Evolutionary conservation across 2,797 vertebrate genomes (phyloP), one percentile per base, ranked within the genome.

Genomic region (Bradypodion ventrale): DNA sequence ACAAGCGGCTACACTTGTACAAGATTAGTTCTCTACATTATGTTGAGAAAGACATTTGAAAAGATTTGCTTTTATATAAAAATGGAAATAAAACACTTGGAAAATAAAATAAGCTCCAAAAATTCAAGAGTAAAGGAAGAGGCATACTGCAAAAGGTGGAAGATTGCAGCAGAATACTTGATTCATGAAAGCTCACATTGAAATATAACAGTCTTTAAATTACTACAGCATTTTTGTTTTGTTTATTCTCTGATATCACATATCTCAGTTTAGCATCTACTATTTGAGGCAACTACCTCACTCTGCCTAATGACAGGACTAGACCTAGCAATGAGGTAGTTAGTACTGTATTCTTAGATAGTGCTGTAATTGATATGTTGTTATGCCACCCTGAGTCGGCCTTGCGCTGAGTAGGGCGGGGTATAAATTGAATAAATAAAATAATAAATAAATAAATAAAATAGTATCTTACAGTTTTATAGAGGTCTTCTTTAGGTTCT

Each of bases 11-110:
- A n/a, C n/a, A n/a, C n/a, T n/a, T 76, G 65, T 35, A 74, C 29
- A 80, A 7, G 76, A 74, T 84, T 74, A 49, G 37, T 60, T 37
- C n/a, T 66, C 35, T 66, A 73, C 60, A 40, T 62, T 46, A 74
- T 46, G 52, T 19, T 80, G 84, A 75, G n/a, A 68, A 80, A 44
- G 59, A 27, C 5, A 37, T 35, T 60, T 77, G 68, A 60, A 59
- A 66, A n/a, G 35, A n/a, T 21, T 66, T 56, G 7, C 75, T 68
- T 75, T 23, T 32, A 56, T 35, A 29, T n/a, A 35, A 68, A 78
- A 32, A 75, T 44, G 37, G 52, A 63, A 75, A 75, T 42, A 16
- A 60, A 8, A 59, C 35, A 29, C 16, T 42, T 52, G 56, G 7
- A 52, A n/a, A 29, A 63, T 21, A 12, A 73, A 75, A 75, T 8